Evolutionary conservation across 1,140 invertebrate species (phyloP), one percentile per base, ranked within the genome.

Genomic region (Apocrypta bakeri): DNA sequence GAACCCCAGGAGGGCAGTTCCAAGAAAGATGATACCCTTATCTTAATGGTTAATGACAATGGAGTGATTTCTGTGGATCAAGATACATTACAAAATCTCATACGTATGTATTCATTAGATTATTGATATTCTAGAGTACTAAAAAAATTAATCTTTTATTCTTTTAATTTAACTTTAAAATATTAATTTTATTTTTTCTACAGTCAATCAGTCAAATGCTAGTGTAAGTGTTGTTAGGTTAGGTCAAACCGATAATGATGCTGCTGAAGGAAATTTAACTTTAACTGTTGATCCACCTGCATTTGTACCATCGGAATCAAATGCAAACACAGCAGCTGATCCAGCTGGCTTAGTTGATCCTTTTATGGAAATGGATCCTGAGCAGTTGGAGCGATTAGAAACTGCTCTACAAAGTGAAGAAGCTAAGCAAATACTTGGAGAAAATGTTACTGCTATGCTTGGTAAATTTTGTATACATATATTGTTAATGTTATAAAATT

Each of bases 21-120:
- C 14, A 91, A 91, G 79, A 91, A 92, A 79, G 92, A 92, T 75
- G 91, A 93, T 69, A 93, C 90, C 63, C 88, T 96, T 85, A 95
- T 96, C 85, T 94, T 96, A 90, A 94, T 96, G 87, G 94, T 95
- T 87, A 95, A 95, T 87, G 95, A 96, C 90, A 95, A 95, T 93
- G 95, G 95, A 85, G 93, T 93, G 63, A 92, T 96, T 82, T 94
- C 94, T 66, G 94, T 96, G 31, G 95, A 96, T 90, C 93, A 95
- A 87, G 94, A 94, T 83, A 94, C 95, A 86, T 91, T 96, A 48
- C 94, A 95, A 84, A 95, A 94, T 85, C 92, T 96, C 66, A 94
- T 96, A 92, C 94, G 95, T 96, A 92, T 93, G 93, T 90, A 33
- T 42, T 72, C 1, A 17, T 14, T 56, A 21, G 76, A 25, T 42